A percentile compares a stretch with the other conserved stretches of the same genome.
phyloP scores from a whole-genome alignment of 2,888 invertebrate genomes.

The Pandemis heparana region DNA sequence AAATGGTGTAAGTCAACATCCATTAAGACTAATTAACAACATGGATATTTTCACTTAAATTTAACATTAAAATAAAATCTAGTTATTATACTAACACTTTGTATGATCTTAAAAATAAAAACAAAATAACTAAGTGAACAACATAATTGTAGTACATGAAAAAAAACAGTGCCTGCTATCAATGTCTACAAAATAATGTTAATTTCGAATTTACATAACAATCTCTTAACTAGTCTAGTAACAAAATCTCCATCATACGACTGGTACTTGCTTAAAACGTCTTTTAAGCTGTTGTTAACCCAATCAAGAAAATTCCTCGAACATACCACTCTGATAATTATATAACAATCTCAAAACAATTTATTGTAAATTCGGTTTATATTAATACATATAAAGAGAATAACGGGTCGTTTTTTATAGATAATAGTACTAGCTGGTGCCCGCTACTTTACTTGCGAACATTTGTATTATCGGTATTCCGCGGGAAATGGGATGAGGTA shows the following conservation, averaged over 20 bases:
- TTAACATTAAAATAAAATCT: constrained; percentile 68
- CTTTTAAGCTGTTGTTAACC: neutral
- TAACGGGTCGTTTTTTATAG: too few relatives aligned
- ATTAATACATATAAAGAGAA: neutral
- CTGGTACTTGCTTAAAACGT: constrained; percentile 47
- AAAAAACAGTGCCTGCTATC: constrained; percentile 77
- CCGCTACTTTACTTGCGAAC: too few relatives aligned
- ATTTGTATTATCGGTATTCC: too few relatives aligned
- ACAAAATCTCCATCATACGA: constrained; percentile 64
- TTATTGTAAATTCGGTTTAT: constrained; percentile 5
- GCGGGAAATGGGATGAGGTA: too few relatives aligned
- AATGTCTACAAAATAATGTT: constrained; percentile 60
- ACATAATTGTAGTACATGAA: constrained; percentile 65
- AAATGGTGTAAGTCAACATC: constrained; percentile 85
- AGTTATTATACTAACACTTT: constrained; percentile 67
- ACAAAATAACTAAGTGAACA: constrained; percentile 66
- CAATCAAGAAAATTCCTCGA: neutral
- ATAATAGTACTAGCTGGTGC: too few relatives aligned
- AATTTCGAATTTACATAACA: constrained; percentile 69
- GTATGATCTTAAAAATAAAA: constrained; percentile 70
- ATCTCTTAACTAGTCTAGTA: constrained; percentile 55
- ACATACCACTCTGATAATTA: neutral
- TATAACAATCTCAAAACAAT: neutral
- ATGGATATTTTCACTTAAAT: constrained; percentile 80
- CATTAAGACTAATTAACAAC: constrained; percentile 85